These are phyloP conservation scores for Chalcosyrphus nemorum DNA, from an alignment of 2,888 invertebrate genomes.

Conservation along the genomic window DNA sequence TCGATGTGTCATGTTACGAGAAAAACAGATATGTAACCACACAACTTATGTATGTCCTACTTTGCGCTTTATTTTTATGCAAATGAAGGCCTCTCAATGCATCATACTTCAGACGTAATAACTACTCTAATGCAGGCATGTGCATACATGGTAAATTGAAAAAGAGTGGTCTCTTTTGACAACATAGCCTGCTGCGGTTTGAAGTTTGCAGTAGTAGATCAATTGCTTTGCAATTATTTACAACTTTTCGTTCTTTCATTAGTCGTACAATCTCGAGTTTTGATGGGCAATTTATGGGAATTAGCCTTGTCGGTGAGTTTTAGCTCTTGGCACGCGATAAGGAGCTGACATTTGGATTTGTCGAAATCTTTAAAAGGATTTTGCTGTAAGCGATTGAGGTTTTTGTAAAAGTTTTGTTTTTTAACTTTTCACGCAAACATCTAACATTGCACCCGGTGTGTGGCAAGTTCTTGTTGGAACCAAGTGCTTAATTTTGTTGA, in stretches of 20 bases:
- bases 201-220: neutral
- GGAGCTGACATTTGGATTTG: no score
- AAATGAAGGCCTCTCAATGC: slow-evolving; percentile 19
- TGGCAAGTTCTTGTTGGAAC: no score
- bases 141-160: neutral
- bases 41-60: neutral
- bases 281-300: neutral
- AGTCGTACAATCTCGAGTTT: neutral
- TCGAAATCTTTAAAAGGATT: no score
- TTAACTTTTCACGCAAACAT: no score
- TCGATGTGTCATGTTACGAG: neutral
- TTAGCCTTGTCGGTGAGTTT: neutral
- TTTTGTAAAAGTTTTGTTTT: no score
- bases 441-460: no score
- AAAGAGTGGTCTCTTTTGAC: neutral
- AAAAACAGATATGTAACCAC: neutral
- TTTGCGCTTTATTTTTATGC: slow-evolving; percentile 11
- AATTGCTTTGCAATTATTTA: neutral
- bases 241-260: neutral
- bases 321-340: neutral
- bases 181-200: neutral
- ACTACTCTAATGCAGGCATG: neutral
- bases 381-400: no score
- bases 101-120: slow-evolving; percentile 4
- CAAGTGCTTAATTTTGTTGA: no score